Conservation (phyloP, 2,797 vertebrate genomes). For the Tarsius wallacei region DNA sequence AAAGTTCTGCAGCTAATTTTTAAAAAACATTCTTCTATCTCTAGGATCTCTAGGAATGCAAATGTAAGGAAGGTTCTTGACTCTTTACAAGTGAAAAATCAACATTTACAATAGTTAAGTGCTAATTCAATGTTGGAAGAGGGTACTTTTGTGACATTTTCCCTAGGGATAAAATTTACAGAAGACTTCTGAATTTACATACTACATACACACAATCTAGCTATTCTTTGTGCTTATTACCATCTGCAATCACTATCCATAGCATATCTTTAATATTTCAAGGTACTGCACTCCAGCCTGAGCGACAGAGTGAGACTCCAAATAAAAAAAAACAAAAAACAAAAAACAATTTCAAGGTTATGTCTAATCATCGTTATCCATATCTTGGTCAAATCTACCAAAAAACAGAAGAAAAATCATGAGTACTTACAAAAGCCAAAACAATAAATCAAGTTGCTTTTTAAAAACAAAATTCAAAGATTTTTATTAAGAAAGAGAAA, state of each 20-base stretch:
- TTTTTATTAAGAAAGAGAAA: constrained; percentile 32
- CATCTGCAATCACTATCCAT: too few relatives aligned
- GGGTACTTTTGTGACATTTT: constrained; percentile 53
- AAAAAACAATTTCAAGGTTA: not conserved
- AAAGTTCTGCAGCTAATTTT: constrained; percentile 60
- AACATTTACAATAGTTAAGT: constrained; percentile 78
- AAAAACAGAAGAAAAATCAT: constrained; percentile 20
- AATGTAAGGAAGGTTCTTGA: constrained; percentile 85
- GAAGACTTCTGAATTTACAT: constrained; percentile 55
- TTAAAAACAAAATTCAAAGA: constrained; percentile 70
- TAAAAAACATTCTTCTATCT: constrained; percentile 76
- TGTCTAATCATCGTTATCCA: not conserved
- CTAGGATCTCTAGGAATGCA: constrained; percentile 79
- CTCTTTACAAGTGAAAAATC: constrained; percentile 79
- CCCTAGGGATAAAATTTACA: constrained; percentile 69
- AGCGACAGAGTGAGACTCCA: too few relatives aligned
- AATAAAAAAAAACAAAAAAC: too few relatives aligned
- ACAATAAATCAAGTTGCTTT: constrained; percentile 30
- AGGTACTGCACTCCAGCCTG: too few relatives aligned
- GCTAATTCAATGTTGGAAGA: constrained; percentile 65
- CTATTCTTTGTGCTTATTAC: not conserved
- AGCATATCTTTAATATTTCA: too few relatives aligned
- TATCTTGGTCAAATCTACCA: constrained; percentile 6
- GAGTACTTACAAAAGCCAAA: constrained; percentile 44
- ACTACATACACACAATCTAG: not conserved